Evolutionary conservation across 2,113 vertebrate species (phyloP).

Genomic region (Tragelaphus imberbis): DNA sequence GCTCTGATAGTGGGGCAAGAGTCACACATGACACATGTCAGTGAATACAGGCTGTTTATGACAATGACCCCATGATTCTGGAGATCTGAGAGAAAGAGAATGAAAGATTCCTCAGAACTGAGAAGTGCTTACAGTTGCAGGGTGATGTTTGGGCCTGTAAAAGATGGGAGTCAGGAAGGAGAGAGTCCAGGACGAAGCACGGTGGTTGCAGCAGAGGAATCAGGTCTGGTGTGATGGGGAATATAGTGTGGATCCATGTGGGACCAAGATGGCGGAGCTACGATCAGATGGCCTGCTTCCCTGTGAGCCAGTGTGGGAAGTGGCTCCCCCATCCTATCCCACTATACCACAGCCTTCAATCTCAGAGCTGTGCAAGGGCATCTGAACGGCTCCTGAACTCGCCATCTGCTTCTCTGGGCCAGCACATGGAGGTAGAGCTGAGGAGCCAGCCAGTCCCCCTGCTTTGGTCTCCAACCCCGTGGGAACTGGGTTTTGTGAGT

Average conservation of each 20-base stretch:
- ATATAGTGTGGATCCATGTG: too few species aligned
- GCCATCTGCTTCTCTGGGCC: neutral
- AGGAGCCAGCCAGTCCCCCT: neutral
- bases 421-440: neutral
- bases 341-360: neutral
- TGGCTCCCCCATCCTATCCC: neutral
- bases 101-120: neutral
- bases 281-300: neutral
- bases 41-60: neutral
- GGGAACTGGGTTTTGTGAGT: neutral
- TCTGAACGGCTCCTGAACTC: neutral
- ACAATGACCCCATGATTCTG: neutral
- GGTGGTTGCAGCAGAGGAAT: neutral
- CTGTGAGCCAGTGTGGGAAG: neutral
- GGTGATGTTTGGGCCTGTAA: neutral
- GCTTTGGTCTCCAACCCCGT: neutral
- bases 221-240: neutral
- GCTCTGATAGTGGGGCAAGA: neutral
- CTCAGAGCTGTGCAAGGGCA: neutral
- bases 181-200: neutral
- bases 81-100: neutral
- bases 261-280: neutral
- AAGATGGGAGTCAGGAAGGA: too few species aligned
- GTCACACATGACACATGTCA: neutral
- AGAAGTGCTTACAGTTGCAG: neutral